Conservation (phyloP, 2,888 invertebrate species). For the Agrilus mali region DNA sequence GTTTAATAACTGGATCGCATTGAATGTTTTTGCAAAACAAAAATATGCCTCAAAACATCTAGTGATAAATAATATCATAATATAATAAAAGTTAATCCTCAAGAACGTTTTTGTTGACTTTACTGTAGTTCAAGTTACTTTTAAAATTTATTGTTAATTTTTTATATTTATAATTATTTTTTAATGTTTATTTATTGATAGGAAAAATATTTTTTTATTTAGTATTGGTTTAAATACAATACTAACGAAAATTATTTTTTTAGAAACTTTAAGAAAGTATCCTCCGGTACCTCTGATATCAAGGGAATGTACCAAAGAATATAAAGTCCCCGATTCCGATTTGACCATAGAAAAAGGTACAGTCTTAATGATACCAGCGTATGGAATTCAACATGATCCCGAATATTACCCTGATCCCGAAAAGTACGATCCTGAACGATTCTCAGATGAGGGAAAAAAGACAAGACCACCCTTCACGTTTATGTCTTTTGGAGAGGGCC, state of each 20-base stretch:
- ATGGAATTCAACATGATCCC: slow-evolving; percentile 26
- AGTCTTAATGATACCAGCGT: slow-evolving; percentile 21
- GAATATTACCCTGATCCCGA: slow-evolving; percentile 28
- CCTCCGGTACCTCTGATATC: slow-evolving; percentile 23
- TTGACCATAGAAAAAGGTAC: slow-evolving; percentile 21
- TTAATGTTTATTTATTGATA: too few species aligned
- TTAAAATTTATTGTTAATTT: too few species aligned
- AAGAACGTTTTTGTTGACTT: too few species aligned
- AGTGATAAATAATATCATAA: too few species aligned
- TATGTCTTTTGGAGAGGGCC: slow-evolving; percentile 26
- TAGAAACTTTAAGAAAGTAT: slow-evolving; percentile 30
- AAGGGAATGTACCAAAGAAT: slow-evolving; percentile 19
- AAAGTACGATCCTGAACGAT: slow-evolving; percentile 31
- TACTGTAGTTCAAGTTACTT: too few species aligned
- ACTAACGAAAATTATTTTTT: slow-evolving; percentile 4
- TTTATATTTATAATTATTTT: too few species aligned
- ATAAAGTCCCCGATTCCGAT: slow-evolving; percentile 15
- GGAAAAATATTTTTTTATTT: too few species aligned
- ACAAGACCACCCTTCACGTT: slow-evolving; percentile 19
- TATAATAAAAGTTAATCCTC: too few species aligned
- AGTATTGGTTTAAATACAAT: too few species aligned
- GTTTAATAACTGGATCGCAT: too few species aligned
- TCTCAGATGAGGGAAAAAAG: slow-evolving; percentile 23
- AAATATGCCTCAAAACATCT: too few species aligned
- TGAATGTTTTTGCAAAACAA: too few species aligned